A percentile compares a stretch with the other conserved stretches of the same genome.
These are phyloP conservation scores for Sycophila texana DNA, from an alignment of 2,888 invertebrate genomes.

Conservation along the genomic window DNA sequence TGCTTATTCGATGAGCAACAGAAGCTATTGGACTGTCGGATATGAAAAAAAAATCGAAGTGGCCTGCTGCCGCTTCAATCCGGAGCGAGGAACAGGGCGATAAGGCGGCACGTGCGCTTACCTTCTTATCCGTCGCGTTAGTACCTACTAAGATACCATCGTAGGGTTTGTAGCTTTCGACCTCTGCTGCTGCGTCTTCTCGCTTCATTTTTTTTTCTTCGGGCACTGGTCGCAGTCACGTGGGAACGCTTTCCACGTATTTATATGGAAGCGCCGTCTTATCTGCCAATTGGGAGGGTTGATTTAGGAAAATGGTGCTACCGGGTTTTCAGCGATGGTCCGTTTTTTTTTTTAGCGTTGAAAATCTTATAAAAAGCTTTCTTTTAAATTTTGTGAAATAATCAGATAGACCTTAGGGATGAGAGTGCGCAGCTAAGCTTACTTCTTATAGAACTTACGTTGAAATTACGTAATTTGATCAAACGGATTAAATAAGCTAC, in stretches of 20 bases:
- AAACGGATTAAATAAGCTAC: too few relatives aligned
- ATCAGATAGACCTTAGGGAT: too few relatives aligned
- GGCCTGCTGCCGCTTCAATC: neutral
- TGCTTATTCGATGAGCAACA: slow-evolving; percentile 36
- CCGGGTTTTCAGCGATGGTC: neutral
- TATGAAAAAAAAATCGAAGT: neutral
- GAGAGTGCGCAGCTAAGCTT: too few relatives aligned
- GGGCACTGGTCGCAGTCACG: slow-evolving; percentile 60
- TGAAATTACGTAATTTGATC: too few relatives aligned
- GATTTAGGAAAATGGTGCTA: slow-evolving; percentile 39
- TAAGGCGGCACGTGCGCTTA: slow-evolving; percentile 66
- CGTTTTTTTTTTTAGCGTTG: slow-evolving; percentile 37
- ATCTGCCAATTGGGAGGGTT: neutral
- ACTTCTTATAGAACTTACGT: too few relatives aligned
- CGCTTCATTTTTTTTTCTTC: slow-evolving; percentile 26
- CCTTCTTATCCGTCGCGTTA: slow-evolving; percentile 53
- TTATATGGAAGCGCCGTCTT: slow-evolving; percentile 62
- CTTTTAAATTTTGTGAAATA: too few relatives aligned
- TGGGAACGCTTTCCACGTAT: slow-evolving; percentile 72
- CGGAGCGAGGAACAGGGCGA: slow-evolving; percentile 53
- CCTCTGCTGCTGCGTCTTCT: slow-evolving; percentile 23
- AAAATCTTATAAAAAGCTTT: neutral
- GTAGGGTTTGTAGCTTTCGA: slow-evolving; percentile 34
- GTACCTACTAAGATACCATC: slow-evolving; percentile 53
- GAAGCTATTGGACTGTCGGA: neutral